A percentile compares a stretch with the other conserved stretches of the same genome.
phyloP scores from a whole-genome alignment of 1,140 invertebrate species.

The Myzus persicae region DNA sequence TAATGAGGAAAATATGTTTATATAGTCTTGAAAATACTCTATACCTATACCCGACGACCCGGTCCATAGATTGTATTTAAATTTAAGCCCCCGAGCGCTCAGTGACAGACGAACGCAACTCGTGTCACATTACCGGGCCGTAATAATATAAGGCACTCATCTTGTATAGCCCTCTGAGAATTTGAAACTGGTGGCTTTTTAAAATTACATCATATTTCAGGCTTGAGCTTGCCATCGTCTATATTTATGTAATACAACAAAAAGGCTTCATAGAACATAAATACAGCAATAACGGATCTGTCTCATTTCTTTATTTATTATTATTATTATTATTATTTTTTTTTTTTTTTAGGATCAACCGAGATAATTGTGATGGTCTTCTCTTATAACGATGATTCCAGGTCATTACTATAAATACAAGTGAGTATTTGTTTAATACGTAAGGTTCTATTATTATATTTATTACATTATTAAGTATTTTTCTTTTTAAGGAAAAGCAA shows the following conservation, averaged over 20 bases:
- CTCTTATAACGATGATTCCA: neutral
- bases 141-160: conserved; percentile 33
- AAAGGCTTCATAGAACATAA: neutral
- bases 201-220: conserved; percentile 50
- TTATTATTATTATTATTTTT: neutral
- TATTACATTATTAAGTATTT: neutral
- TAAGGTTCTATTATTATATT: neutral
- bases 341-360: neutral
- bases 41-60: neutral
- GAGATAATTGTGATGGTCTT: neutral
- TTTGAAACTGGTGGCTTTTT: conserved; percentile 35
- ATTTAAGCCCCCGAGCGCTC: neutral
- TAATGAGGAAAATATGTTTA: conserved; percentile 19
- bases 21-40: neutral
- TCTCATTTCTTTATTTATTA: conserved; percentile 18
- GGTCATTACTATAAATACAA: neutral
- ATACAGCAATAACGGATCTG: conserved; percentile 35
- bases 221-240: neutral
- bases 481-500: neutral
- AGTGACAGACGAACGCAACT: neutral
- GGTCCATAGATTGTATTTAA: conserved; percentile 29
- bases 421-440: neutral
- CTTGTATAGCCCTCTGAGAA: neutral
- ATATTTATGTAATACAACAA: conserved; percentile 26
- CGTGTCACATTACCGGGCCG: conserved; percentile 2